These are phyloP conservation scores for Scelioninae gen. 1 DNA, from an alignment of 2,888 invertebrate species.

Conservation along the genomic window DNA sequence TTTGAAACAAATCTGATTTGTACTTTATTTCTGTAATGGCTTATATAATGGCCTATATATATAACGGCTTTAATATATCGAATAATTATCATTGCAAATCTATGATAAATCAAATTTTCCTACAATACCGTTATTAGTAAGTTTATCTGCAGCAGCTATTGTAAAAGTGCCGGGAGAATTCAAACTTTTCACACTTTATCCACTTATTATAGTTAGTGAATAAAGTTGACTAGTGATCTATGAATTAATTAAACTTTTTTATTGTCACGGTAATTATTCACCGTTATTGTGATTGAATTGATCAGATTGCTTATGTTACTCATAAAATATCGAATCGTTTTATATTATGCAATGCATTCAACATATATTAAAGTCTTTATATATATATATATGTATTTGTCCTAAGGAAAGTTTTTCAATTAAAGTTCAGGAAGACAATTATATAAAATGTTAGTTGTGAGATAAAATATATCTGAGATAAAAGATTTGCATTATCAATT, in stretches of 20 bases:
- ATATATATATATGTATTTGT: background rate
- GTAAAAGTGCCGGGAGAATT: background rate
- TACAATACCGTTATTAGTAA: no score
- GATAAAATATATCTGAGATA: background rate
- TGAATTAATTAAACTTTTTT: constrained; percentile 25
- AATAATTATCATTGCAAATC: no score
- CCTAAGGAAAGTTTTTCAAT: constrained; percentile 9
- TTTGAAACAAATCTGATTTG: no score
- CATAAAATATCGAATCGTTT: constrained; percentile 6
- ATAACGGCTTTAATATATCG: no score
- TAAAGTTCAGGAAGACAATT: background rate
- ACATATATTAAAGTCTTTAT: constrained; percentile 10
- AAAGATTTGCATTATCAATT: background rate
- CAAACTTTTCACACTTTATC: constrained; percentile 12
- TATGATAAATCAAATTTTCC: no score
- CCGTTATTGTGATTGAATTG: background rate
- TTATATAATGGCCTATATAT: no score
- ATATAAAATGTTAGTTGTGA: background rate
- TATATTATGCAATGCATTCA: constrained; percentile 17
- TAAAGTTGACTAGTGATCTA: background rate
- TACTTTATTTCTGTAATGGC: no score
- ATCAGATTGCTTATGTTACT: background rate
- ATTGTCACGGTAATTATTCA: constrained; percentile 4
- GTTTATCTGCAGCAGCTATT: background rate
- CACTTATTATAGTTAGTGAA: constrained; percentile 9